Conservation (phyloP, 2,797 vertebrate genomes). For the Vultur gryphus region DNA sequence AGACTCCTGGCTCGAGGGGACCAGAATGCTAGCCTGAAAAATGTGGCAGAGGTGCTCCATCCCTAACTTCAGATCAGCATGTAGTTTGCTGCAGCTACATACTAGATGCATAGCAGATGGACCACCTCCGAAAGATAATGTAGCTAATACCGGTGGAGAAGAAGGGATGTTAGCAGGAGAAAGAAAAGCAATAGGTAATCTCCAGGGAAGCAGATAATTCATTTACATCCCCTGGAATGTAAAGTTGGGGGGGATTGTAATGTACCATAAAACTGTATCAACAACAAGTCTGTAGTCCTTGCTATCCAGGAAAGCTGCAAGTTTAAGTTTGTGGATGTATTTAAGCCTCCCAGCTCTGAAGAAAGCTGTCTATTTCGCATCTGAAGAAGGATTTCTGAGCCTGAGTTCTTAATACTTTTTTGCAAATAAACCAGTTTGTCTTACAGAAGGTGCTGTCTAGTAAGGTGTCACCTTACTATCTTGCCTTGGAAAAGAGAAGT, state of each 20-base stretch:
- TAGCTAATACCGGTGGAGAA: not conserved
- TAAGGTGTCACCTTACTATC: not conserved
- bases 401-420: not conserved
- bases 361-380: not conserved
- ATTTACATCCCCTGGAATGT: not conserved
- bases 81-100: fast-evolving
- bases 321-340: not conserved
- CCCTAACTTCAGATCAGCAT: not conserved
- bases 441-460: not conserved
- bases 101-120: not conserved
- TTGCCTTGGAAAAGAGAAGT: not conserved
- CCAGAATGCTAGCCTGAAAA: not conserved
- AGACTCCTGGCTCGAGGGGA: not conserved
- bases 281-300: not conserved
- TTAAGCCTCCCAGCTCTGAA: not conserved
- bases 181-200: not conserved
- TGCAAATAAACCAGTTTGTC: not conserved
- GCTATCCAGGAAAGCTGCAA: not conserved
- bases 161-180: not conserved
- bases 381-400: not conserved
- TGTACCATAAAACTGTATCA: not conserved
- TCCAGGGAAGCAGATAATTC: not conserved
- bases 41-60: fast-evolving
- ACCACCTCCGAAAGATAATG: not conserved
- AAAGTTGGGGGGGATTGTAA: not conserved